Conservation (phyloP, 2,113 vertebrate genomes). For the Ascaphus truei region DNA sequence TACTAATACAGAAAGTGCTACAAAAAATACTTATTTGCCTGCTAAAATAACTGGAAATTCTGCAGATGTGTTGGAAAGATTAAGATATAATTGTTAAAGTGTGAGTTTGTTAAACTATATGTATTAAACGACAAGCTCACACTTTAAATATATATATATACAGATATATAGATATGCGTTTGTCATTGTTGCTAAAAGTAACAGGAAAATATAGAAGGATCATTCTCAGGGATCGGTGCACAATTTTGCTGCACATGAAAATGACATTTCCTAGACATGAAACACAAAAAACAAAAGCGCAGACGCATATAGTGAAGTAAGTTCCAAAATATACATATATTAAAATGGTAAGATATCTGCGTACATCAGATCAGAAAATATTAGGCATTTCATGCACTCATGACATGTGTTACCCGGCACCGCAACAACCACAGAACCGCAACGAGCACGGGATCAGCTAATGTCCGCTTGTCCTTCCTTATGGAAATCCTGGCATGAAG, state of each 20-base stretch:
- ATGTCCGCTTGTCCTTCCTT: too few species aligned
- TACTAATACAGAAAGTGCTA: conserved; percentile 1
- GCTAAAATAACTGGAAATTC: neutral
- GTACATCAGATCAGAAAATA: too few species aligned
- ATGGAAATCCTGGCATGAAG: too few species aligned
- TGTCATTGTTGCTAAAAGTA: neutral
- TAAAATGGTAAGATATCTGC: too few species aligned
- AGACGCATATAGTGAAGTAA: too few species aligned
- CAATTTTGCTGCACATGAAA: conserved; percentile 1
- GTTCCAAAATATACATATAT: too few species aligned
- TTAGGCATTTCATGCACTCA: too few species aligned
- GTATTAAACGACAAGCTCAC: neutral
- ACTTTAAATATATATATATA: neutral
- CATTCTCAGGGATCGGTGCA: neutral
- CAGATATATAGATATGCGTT: neutral
- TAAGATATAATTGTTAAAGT: neutral
- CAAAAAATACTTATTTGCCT: neutral
- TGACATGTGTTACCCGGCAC: too few species aligned
- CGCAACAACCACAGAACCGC: too few species aligned
- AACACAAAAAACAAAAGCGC: too few species aligned
- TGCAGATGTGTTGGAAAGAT: neutral
- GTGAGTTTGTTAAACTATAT: neutral
- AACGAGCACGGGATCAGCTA: too few species aligned
- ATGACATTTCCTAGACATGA: conserved; percentile 18
- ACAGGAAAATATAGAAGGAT: neutral